Evolutionary conservation across 1,140 invertebrate species (phyloP).

Genomic region (Plutomurus gul): DNA sequence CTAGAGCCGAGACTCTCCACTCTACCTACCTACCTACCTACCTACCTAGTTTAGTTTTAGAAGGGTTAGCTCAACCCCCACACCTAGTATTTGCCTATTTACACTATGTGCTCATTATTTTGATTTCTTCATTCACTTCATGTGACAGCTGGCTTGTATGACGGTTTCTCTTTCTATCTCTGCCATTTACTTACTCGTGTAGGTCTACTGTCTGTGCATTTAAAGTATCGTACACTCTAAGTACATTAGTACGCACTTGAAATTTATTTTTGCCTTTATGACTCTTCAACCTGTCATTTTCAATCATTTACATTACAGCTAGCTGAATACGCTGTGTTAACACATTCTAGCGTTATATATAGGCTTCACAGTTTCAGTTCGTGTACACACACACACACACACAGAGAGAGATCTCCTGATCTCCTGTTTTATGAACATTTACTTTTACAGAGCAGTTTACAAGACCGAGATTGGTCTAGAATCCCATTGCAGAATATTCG

Average conservation of each 20-base stretch:
- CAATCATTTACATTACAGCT: neutral
- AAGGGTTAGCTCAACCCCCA: too few species aligned
- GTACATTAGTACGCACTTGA: too few species aligned
- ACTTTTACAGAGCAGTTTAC: neutral
- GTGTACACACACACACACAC: neutral
- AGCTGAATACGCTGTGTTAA: neutral
- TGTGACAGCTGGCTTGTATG: too few species aligned
- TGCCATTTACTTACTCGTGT: neutral
- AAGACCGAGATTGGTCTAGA: neutral
- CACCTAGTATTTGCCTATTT: too few species aligned
- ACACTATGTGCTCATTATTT: too few species aligned
- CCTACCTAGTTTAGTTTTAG: too few species aligned
- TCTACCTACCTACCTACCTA: too few species aligned
- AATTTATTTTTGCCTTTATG: neutral
- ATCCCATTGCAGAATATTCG: neutral
- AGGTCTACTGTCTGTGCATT: neutral
- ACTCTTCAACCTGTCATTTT: slow-evolving; percentile 16
- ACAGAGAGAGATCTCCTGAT: neutral
- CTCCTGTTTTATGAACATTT: neutral
- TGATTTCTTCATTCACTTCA: too few species aligned
- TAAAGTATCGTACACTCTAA: neutral
- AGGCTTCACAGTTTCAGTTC: too few species aligned
- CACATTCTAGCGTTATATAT: too few species aligned
- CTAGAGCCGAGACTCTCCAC: too few species aligned
- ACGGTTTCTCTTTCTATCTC: too few species aligned